These are phyloP conservation scores for Misgurnus mizolepis DNA, from an alignment of 2,113 vertebrate species.

Conservation along the genomic window DNA sequence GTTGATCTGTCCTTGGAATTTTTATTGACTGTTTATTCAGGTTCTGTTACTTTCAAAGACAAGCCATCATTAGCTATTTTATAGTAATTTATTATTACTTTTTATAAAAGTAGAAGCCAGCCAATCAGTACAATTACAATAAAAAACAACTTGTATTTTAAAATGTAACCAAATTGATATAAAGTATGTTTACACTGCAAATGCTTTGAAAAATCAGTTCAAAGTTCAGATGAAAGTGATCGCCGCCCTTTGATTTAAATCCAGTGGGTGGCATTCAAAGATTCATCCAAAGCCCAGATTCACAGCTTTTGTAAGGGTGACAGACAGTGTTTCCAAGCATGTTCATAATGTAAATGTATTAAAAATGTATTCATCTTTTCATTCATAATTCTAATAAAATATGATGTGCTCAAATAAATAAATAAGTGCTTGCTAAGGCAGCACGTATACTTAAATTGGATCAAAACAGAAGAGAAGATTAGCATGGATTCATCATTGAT, in stretches of 20 bases:
- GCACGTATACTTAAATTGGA: too few species aligned
- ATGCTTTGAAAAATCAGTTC: constrained; percentile 53
- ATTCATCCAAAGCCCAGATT: constrained; percentile 6
- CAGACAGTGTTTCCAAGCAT: background rate
- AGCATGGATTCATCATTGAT: too few species aligned
- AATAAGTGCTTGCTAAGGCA: too few species aligned
- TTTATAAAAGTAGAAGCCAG: too few species aligned
- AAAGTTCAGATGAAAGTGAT: constrained; percentile 55
- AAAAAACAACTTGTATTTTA: too few species aligned
- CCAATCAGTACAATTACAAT: too few species aligned
- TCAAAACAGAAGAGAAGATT: too few species aligned
- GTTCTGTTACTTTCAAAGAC: too few species aligned
- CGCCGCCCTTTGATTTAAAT: constrained; percentile 38
- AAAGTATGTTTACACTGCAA: constrained; percentile 5
- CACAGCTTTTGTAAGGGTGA: constrained; percentile 5
- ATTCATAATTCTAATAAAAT: background rate
- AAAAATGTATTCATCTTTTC: background rate
- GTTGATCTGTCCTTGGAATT: background rate
- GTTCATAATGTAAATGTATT: constrained; percentile 19
- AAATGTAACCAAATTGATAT: background rate
- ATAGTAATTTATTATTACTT: too few species aligned
- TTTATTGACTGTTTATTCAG: background rate
- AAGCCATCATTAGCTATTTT: too few species aligned
- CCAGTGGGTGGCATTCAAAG: constrained; percentile 9
- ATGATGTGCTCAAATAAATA: too few species aligned